Base-by-base conservation (phyloP, 2,113 vertebrate genomes). In the Meles meles region DNA sequence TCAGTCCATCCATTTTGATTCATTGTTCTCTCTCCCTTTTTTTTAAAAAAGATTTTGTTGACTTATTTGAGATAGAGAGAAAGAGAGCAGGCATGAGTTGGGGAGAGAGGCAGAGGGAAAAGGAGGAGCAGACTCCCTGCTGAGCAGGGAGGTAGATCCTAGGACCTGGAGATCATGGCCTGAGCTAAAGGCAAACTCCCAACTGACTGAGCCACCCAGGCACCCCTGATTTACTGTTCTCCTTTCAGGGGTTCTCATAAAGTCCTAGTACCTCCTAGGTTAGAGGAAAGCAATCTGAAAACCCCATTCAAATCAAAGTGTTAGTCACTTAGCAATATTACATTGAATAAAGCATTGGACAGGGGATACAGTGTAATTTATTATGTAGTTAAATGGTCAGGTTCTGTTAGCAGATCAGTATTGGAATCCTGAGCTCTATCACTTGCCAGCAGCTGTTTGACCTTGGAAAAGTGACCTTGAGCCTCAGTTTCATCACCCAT, bases 161-260 rank as follows among this genome's bases (percentile, higher is more conserved):
- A 65, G 63, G 63, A 65, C 31, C 63, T 2, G 6, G 6, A 34
- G 31, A 65, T 17, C 63, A 65, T 3, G 14, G 13, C 31, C 31
- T 65, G 63, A 65, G 63, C 31, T 31, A 65, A 34, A 34, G 63
- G 63, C 63, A 67, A 31, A 67, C 31, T 17, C 63, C 63, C 63
- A 67, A 67, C 63, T 1, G 14, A 67, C 29, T 17, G 31, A 67
- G 63, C 63, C 63, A 67, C 63, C 14, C 31, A 17, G 31, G 31
- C 14, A 34, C 63, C 63, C 31, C 42, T 95, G n/a, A 95, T 97
- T 59, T 88, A 82, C 44, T 92, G 17, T 82, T 95, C 25, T 94
- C 7, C 83, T 95, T 80, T 63, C 74, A 89, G 2, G 18, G n/a
- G 12, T 87, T 11, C 23, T 90, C 57, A 31, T 77, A 92, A 96